Evolutionary conservation across 2,888 invertebrate genomes (phyloP), one percentile per base, ranked within the genome.

Genomic region (Bembecia ichneumoniformis): DNA sequence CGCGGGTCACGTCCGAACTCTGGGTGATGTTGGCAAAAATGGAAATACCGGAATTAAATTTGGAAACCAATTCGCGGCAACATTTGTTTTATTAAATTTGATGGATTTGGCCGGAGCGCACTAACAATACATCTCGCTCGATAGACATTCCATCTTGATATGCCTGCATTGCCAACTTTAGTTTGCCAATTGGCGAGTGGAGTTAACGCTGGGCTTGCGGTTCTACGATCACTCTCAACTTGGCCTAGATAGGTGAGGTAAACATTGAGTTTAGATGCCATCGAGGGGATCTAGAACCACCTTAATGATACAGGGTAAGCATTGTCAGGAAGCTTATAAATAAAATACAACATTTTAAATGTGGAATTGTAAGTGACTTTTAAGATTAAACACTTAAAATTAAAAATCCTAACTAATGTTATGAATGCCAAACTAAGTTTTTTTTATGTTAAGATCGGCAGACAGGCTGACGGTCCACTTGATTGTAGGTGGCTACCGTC

Each of bases 1-100:
- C 50, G 17, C 51, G 48, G 55, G 60, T 60, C 60, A 60, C 60
- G 60, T 61, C 47, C 55, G 43, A 15, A 43, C 35, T 50, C 47
- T 3, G 15, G 51, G 45, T 43, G 45, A 51, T 54, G 54, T 54
- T 50, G 52, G 58, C 58, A 57, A 63, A 67, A 66, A 67, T 65
- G 61, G 53, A 61, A 64, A 63, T 57, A 46, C 50, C 52, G 49
- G 49, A 63, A 60, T 68, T 61, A 62, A 61, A 63, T 66, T 63
- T 52, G 36, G 40, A 40, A 40, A 40, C 52, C 56, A 54, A 59
- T 62, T 54, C 52, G 48, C 48, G 46, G 44, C 11, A 35, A 14
- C 16, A 46, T 52, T 40, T 14, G 51, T 51, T 43, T 55, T 56
- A 58, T 59, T 59, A 57, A 57, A 60, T 58, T 63, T 57, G 55